A percentile compares a stretch with the other conserved stretches of the same genome.
These are phyloP conservation scores for Malthinus flaveolus DNA, from an alignment of 2,888 invertebrate species.

Conservation along the genomic window DNA sequence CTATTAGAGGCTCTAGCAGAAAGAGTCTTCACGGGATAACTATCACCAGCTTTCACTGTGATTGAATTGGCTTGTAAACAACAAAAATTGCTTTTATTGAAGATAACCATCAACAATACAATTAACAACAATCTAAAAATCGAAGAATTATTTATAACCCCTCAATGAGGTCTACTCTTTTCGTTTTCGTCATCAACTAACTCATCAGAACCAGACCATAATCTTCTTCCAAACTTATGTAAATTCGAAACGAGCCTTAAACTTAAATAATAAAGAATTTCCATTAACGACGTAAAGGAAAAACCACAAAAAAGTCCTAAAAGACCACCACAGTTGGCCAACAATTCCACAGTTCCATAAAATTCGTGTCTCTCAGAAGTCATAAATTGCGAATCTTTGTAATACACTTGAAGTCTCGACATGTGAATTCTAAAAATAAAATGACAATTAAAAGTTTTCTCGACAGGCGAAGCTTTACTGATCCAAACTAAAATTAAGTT, in stretches of 20 bases:
- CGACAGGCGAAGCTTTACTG: background rate
- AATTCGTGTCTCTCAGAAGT: conserved; percentile 61
- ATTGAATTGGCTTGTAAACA: too few species aligned
- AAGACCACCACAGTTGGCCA: conserved; percentile 62
- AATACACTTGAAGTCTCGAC: conserved; percentile 65
- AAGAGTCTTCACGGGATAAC: too few species aligned
- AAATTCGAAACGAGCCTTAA: conserved; percentile 57
- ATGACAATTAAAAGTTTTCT: background rate
- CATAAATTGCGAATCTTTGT: conserved; percentile 67
- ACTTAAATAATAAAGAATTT: conserved; percentile 65
- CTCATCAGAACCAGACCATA: conserved; percentile 42
- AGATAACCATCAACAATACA: too few species aligned
- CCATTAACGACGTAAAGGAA: conserved; percentile 63
- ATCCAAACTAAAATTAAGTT: background rate
- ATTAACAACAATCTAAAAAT: too few species aligned
- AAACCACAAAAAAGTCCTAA: conserved; percentile 66
- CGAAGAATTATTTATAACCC: too few species aligned
- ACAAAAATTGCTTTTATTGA: too few species aligned
- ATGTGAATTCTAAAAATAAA: conserved; percentile 44
- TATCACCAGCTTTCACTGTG: too few species aligned
- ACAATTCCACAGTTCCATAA: conserved; percentile 60
- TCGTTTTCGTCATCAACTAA: background rate
- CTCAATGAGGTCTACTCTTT: too few species aligned
- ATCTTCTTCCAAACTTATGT: conserved; percentile 52
- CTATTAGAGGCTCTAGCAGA: too few species aligned